Evolutionary conservation across 1,140 invertebrate species (phyloP), one percentile per base, ranked within the genome.

Genomic region (Trichoplusia ni): DNA sequence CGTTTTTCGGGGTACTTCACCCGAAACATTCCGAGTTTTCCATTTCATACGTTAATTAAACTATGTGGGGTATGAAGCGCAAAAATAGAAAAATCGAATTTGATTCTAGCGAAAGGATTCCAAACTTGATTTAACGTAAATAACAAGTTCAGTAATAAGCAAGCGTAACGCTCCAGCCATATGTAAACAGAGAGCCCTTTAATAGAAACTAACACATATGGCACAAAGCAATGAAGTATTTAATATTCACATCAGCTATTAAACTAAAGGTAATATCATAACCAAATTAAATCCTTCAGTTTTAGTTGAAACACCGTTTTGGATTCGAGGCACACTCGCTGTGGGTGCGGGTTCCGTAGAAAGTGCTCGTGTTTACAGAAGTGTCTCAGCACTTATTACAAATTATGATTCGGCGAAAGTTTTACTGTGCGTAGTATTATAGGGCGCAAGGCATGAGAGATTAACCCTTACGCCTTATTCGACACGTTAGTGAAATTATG

Each of bases 401-500:
- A 60, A 47, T 60, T 60, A 60, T 60, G 42, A 60, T 60, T 60
- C 19, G 56, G 31, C 40, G 42, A 60, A 60, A 60, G 56, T 60
- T 60, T 46, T 25, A 18, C 56, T 47, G 29, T 5, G 18, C 11
- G 27, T 31, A n/a, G 14, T 25, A 46, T 2, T 13, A 18, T 21
- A n/a, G 14, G 29, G 42, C 25, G 0, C 8, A 60, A 60, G 56
- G 13, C 13, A 47, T 4, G 13, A 40, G 35, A 16, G 13, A 13
- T 1, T 2, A 18, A 18, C 38, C 14, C 6, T 27, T n/a, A n/a
- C n/a, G n/a, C n/a, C n/a, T n/a, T n/a, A n/a, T n/a, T n/a, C n/a
- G n/a, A n/a, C n/a, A n/a, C n/a, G n/a, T n/a, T n/a, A n/a, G n/a
- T n/a, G n/a, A n/a, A n/a, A n/a, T n/a, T n/a, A n/a, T n/a, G n/a